These are phyloP conservation scores for Trachelus iudaicus DNA, from an alignment of 2,888 invertebrate genomes.

Conservation along the genomic window DNA sequence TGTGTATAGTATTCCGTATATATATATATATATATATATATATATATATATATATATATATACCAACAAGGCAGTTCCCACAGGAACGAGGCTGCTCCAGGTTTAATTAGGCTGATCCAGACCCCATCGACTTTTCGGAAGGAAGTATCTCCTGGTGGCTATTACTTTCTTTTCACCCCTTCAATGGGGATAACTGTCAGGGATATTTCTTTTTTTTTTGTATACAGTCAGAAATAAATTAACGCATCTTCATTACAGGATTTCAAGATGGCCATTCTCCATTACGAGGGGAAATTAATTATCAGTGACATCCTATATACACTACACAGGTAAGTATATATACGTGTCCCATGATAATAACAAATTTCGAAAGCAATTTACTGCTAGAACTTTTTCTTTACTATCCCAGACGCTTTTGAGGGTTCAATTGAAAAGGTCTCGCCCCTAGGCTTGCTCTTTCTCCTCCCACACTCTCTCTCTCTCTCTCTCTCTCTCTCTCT, in stretches of 20 bases:
- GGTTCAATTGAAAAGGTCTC: slow-evolving; percentile 17
- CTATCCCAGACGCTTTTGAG: slow-evolving; percentile 16
- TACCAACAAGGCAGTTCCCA: background rate
- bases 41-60: background rate
- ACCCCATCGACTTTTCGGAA: background rate
- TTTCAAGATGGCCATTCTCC: background rate
- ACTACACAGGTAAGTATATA: background rate
- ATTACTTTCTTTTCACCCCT: background rate
- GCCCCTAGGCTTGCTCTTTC: background rate
- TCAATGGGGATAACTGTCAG: background rate
- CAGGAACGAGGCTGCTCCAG: background rate
- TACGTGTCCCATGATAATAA: slow-evolving; percentile 1
- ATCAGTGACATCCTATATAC: background rate
- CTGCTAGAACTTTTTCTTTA: slow-evolving; percentile 29
- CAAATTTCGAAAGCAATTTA: slow-evolving; percentile 38
- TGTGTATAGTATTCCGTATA: background rate
- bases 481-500: too few species aligned
- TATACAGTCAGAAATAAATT: background rate
- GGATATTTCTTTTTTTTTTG: background rate
- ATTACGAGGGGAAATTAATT: background rate
- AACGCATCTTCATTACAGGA: background rate
- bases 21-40: background rate
- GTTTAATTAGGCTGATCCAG: slow-evolving; percentile 2
- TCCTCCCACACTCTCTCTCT: background rate
- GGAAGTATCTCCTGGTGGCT: background rate